phyloP scores from a whole-genome alignment of 2,113 vertebrate species.

The Epinephelus cyanopodus region DNA sequence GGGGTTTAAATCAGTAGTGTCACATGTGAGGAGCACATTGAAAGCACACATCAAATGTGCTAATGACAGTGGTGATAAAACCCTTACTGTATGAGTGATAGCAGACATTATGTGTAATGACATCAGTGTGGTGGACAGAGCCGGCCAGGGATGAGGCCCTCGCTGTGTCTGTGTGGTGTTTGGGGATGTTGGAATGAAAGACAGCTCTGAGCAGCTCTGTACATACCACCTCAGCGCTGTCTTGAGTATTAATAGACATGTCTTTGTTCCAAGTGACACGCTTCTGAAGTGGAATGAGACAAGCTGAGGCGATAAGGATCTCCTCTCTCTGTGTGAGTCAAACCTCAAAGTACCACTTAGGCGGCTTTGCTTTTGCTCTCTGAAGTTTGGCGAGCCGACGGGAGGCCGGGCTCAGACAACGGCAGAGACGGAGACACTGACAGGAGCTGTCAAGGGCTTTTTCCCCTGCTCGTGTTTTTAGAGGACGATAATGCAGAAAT shows the following conservation, averaged over 20 bases:
- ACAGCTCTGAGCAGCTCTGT: conserved; percentile 46
- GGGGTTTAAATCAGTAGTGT: conserved; percentile 42
- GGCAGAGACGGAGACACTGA: conserved; percentile 60
- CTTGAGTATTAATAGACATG: conserved; percentile 75
- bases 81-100: conserved; percentile 47
- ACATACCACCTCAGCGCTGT: conserved; percentile 60
- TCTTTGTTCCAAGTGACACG: conserved; percentile 78
- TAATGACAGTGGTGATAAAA: conserved; percentile 57
- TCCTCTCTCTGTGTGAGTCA: conserved; percentile 75
- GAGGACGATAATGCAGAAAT: conserved; percentile 36
- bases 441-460: conserved; percentile 64
- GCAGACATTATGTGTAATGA: conserved; percentile 53
- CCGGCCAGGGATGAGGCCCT: conserved; percentile 15
- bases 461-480: conserved; percentile 24
- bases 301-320: conserved; percentile 76
- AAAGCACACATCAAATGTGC: conserved; percentile 55
- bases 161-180: conserved; percentile 34
- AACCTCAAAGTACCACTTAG: conserved; percentile 81
- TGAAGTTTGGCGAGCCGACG: conserved; percentile 61
- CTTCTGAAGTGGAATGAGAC: conserved; percentile 75
- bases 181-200: conserved; percentile 54
- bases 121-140: conserved; percentile 48
- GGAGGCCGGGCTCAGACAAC: conserved; percentile 53
- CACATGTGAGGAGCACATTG: conserved; percentile 55
- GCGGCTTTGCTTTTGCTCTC: conserved; percentile 65